Evolutionary conservation across 1,140 invertebrate species (phyloP).

Genomic region (Drosophila teissieri): DNA sequence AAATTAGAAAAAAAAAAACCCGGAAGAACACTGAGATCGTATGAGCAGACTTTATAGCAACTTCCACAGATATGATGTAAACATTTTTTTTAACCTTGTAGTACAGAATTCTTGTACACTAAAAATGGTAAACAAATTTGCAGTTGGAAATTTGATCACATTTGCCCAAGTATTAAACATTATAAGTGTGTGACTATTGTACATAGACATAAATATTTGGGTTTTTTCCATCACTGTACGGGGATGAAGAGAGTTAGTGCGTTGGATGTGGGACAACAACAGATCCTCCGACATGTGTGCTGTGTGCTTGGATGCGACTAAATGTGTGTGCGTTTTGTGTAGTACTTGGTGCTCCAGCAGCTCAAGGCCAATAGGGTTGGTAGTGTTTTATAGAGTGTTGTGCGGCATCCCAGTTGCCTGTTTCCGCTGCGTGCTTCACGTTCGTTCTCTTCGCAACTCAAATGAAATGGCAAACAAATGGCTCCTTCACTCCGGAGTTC

Average conservation of each 20-base stretch:
- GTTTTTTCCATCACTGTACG: slow-evolving; percentile 5
- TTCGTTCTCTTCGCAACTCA: slow-evolving; percentile 31
- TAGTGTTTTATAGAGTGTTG: slow-evolving; percentile 6
- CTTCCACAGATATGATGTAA: too few species aligned
- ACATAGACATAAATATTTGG: not conserved
- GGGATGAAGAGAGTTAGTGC: slow-evolving; percentile 22
- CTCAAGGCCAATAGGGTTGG: slow-evolving; percentile 12
- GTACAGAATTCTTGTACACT: too few species aligned
- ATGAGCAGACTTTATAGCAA: too few species aligned
- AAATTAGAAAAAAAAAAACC: too few species aligned
- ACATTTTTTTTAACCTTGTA: too few species aligned
- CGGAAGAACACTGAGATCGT: too few species aligned
- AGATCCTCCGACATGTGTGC: slow-evolving; percentile 21
- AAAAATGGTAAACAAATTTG: too few species aligned
- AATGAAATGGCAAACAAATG: slow-evolving; percentile 25
- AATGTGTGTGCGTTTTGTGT: slow-evolving; percentile 21
- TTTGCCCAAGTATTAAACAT: too few species aligned
- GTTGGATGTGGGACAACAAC: slow-evolving; percentile 25
- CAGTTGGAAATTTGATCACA: too few species aligned
- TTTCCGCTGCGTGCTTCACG: slow-evolving; percentile 48
- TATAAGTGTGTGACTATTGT: too few species aligned
- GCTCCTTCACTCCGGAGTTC: slow-evolving; percentile 19
- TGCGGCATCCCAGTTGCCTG: slow-evolving; percentile 17
- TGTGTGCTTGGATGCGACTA: slow-evolving; percentile 28
- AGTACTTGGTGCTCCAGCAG: slow-evolving; percentile 4